phyloP scores from a whole-genome alignment of 2,888 invertebrate genomes.

The Lepidonotus clava region DNA sequence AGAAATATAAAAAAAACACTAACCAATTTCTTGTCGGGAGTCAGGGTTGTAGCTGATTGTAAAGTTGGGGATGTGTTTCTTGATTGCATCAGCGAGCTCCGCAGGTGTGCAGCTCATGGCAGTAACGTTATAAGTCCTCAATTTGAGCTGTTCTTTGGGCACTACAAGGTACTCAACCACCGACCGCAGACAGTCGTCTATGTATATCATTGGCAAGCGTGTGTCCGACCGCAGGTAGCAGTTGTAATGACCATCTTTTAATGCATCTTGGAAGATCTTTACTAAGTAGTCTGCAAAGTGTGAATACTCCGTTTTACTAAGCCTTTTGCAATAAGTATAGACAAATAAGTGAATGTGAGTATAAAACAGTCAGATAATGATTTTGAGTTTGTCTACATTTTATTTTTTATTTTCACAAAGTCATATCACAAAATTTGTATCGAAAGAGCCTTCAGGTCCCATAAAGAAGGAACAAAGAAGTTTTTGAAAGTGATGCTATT shows the following conservation, averaged over 20 bases:
- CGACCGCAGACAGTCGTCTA: slow-evolving; percentile 82
- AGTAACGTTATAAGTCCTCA: slow-evolving; percentile 93
- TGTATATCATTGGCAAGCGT: slow-evolving; percentile 95
- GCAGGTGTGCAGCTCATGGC: slow-evolving; percentile 96
- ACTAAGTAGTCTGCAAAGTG: slow-evolving; percentile 90
- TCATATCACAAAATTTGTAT: no score
- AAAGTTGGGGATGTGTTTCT: slow-evolving; percentile 86
- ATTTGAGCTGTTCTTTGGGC: slow-evolving; percentile 86
- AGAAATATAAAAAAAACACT: background rate
- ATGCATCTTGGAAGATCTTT: slow-evolving; percentile 93
- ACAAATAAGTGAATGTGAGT: background rate
- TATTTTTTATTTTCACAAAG: background rate
- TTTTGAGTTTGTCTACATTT: background rate
- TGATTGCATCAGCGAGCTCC: slow-evolving; percentile 88
- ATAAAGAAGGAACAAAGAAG: no score
- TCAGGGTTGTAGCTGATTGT: slow-evolving; percentile 90
- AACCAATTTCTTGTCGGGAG: slow-evolving; percentile 89
- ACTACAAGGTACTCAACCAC: slow-evolving; percentile 85
- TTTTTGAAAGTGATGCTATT: no score
- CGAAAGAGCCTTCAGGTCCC: no score
- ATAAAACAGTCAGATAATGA: background rate
- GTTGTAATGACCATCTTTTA: slow-evolving; percentile 85
- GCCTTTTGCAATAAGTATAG: background rate
- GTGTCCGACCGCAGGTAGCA: slow-evolving; percentile 93
- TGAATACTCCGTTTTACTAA: no score